Base-by-base conservation (phyloP, 2,888 invertebrate species). In the Xestia rhomboidea region DNA sequence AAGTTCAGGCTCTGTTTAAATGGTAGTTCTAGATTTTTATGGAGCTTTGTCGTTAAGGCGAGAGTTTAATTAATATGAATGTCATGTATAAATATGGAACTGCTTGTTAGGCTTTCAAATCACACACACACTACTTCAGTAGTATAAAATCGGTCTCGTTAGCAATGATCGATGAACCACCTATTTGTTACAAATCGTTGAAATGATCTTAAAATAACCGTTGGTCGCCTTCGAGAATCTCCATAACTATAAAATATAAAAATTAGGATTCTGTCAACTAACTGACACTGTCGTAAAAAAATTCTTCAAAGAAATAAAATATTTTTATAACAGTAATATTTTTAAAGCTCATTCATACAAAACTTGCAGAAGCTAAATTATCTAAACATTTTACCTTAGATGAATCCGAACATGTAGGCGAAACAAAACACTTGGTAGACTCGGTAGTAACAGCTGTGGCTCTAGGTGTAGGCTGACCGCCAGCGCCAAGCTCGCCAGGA, bases 401-500 rank as follows among this genome's bases (percentile, higher is more conserved):
- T n/a, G 34, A 57, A 84, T 79, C 8, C 27, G 4, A 62, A 34
- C 27, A 41, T 18, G 60, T 69, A 66, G 75, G 49, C 54, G 34
- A n/a, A 67, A 41, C 27, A 27, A 60, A 30, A 46, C 38, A 24
- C n/a, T 46, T 24, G 27, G 21, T 83, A 60, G 46, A 34, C 7
- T 60, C 8, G 24, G 13, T 77, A 64, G 41, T 41, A 57, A 34
- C 73, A 82, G 57, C 57, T 67, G 57, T 71, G 18, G 4, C n/a
- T 60, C 24, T 46, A 66, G 41, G 77, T 57, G 71, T 77, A 64
- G 83, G 82, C 68, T 34, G 24, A 69, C 62, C 44, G 51, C 63
- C 38, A 68, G 69, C 44, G 51, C 63, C 38, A 68, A 72, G 73
- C 83, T 51, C 63, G 79, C 84, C 21, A 6, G 87, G 87, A 83